A percentile compares a stretch with the other conserved stretches of the same genome.
These are phyloP conservation scores for Bombus turneri DNA, from an alignment of 1,140 invertebrate genomes.

Conservation along the genomic window DNA sequence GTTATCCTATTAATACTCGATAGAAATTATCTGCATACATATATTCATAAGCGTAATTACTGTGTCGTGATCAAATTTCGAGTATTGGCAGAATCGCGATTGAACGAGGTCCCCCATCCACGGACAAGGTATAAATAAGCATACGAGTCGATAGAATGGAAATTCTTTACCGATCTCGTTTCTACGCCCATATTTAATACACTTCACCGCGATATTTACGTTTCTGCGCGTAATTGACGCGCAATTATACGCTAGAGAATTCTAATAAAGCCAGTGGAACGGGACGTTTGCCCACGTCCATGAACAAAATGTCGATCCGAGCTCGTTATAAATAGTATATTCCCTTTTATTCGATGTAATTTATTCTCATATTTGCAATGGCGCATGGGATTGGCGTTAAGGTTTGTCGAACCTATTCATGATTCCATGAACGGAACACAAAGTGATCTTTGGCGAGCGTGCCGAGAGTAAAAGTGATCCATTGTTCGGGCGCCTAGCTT, in stretches of 20 bases:
- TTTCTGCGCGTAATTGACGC: constrained; percentile 18
- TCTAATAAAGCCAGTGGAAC: constrained; percentile 8
- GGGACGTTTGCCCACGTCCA: neutral
- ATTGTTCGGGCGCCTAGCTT: constrained; percentile 40
- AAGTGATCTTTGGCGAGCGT: constrained; percentile 20
- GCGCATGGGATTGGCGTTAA: constrained; percentile 12
- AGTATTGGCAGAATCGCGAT: neutral
- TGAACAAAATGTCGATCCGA: neutral
- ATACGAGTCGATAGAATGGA: neutral
- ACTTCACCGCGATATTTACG: constrained; percentile 1
- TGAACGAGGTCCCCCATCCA: too few species aligned
- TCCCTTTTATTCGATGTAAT: neutral
- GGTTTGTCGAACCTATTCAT: neutral
- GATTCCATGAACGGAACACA: constrained; percentile 22
- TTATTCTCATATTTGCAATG: constrained; percentile 22
- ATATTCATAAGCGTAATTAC: neutral
- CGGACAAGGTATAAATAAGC: neutral
- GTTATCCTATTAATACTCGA: constrained; percentile 1
- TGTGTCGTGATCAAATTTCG: neutral
- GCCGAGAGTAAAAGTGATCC: constrained; percentile 42
- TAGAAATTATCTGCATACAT: constrained; percentile 4
- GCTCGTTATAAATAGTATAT: neutral
- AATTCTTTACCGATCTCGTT: neutral
- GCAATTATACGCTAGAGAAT: constrained; percentile 3
- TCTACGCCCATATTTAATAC: neutral